phyloP scores from a whole-genome alignment of 2,888 invertebrate genomes.

The Ischnura elegans region DNA sequence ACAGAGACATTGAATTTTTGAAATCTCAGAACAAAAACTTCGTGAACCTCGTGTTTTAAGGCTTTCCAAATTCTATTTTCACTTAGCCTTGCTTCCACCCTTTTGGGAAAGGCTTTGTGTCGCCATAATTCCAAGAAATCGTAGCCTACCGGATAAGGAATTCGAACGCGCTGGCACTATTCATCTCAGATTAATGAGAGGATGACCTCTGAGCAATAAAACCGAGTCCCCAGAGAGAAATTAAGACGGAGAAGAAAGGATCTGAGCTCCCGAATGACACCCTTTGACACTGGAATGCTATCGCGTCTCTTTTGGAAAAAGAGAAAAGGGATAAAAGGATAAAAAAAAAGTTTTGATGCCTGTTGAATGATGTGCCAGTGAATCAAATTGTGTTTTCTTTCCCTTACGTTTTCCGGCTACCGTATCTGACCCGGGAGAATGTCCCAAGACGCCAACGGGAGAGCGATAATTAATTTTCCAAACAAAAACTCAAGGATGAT shows the following conservation, averaged over 20 bases:
- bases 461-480: not conserved
- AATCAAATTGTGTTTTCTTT: slow-evolving; percentile 24
- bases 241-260: not conserved
- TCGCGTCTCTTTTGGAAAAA: not conserved
- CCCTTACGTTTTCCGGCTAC: not conserved
- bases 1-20: no score
- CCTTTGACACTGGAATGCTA: not conserved
- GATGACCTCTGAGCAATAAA: not conserved
- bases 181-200: not conserved
- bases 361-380: slow-evolving; percentile 16
- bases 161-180: not conserved
- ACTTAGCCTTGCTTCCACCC: no score
- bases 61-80: no score
- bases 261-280: not conserved
- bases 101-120: no score
- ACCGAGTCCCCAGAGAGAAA: not conserved
- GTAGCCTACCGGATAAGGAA: not conserved
- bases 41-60: no score
- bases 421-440: slow-evolving; percentile 32
- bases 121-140: not conserved
- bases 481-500: not conserved
- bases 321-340: not conserved
- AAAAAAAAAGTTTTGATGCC: not conserved
- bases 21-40: no score
- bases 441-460: not conserved